Conservation (phyloP, 2,113 vertebrate genomes). For the Smithornis capensis region DNA sequence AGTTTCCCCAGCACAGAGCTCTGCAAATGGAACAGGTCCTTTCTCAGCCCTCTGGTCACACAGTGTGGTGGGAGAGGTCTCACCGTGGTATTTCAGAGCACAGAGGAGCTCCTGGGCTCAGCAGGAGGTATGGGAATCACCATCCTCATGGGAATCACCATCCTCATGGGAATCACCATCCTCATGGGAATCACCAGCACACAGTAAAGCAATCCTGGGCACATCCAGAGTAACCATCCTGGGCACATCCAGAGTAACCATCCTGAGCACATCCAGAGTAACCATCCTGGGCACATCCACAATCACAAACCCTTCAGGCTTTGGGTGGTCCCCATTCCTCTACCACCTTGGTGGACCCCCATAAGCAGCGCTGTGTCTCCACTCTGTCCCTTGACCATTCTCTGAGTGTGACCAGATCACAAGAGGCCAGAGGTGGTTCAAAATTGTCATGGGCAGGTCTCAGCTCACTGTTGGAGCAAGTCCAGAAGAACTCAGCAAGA, state of each 20-base stretch:
- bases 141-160: background rate
- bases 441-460: background rate
- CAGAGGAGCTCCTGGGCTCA: background rate
- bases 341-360: background rate
- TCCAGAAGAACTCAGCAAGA: background rate
- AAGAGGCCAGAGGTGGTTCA: background rate
- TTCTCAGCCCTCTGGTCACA: rapidly evolving
- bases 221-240: background rate
- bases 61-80: rapidly evolving
- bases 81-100: rapidly evolving
- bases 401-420: rapidly evolving
- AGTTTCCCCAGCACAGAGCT: rapidly evolving
- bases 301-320: background rate
- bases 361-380: rapidly evolving
- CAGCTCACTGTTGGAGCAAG: background rate
- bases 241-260: too few relatives aligned
- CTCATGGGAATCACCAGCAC: rapidly evolving
- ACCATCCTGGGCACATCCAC: background rate
- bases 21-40: background rate
- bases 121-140: background rate
- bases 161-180: rapidly evolving
- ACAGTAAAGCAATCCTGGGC: background rate
- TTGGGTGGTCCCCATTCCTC: background rate
- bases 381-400: background rate
- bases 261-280: background rate